Evolutionary conservation across 2,888 invertebrate species (phyloP), one percentile per base, ranked within the genome.

Genomic region (Rotaria sp.): DNA sequence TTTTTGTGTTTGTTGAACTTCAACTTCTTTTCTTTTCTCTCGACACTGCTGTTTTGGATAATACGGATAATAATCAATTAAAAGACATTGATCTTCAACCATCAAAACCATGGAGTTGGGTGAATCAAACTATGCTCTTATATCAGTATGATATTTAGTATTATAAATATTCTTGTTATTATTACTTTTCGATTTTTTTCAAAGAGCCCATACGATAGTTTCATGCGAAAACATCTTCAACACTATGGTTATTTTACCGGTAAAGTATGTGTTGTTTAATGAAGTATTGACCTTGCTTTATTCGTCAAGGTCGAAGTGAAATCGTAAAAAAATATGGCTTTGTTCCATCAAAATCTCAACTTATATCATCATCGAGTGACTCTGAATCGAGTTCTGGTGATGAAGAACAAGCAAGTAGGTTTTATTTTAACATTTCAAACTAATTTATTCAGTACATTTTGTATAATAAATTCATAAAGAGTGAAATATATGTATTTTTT

Each of bases 151-250:
- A 67, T 7, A 5, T 7, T 67, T 30, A 0, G 1, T 18, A 38
- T 35, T 5, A 4, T 50, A 13, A 0, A 50, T 35, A 21, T 67
- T 21, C 18, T 35, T 35, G 7, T 35, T 30, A 35, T 2, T 67
- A 30, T 21, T 15, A 67, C 2, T 4, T 75, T 84, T 87, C 88
- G 11, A 8, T 45, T 11, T 50, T 80, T 85, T 57, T 88, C 89
- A 86, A 89, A 91, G 91, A 90, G 90, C 88, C 90, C 90, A 7
- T 91, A 91, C 89, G 91, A 91, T 87, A 90, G 90, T 89, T 91
- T 91, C 89, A 91, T 91, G 90, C 89, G 89, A 85, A 90, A 89
- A 87, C 90, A 91, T 87, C 88, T 91, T 8, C 89, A 90, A 87
- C 90, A 91, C 87, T 91, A 91, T 90, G 90, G 91, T 41, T 91